phyloP scores from a whole-genome alignment of 2,113 vertebrate species.

The Chloroceryle aenea region DNA sequence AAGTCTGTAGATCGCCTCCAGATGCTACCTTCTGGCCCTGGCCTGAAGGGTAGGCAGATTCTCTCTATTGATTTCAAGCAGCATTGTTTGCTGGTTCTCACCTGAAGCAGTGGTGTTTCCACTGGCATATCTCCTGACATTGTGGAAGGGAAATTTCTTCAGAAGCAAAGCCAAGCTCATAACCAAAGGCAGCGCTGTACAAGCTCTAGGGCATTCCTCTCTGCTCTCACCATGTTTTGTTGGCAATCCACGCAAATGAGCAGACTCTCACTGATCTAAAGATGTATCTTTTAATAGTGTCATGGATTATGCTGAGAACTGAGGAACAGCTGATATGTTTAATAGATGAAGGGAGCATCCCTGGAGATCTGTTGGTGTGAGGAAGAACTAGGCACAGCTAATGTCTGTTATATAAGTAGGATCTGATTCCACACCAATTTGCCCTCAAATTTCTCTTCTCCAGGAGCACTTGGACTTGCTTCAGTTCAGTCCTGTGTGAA shows the following conservation, averaged over 20 bases:
- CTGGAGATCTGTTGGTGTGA: neutral
- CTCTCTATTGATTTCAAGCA: neutral
- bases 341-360: neutral
- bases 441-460: neutral
- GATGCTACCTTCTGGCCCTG: neutral
- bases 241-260: neutral
- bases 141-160: neutral
- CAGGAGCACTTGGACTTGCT: neutral
- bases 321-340: neutral
- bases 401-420: neutral
- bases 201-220: neutral
- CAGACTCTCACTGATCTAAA: neutral
- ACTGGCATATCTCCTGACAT: neutral
- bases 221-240: neutral
- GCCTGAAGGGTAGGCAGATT: neutral
- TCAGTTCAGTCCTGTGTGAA: neutral
- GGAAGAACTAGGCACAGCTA: neutral
- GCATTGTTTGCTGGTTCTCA: neutral
- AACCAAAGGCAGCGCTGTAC: neutral
- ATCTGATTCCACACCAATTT: neutral
- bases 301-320: neutral
- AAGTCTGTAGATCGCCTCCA: neutral
- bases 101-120: neutral
- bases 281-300: neutral
- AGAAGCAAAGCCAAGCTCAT: neutral